These are phyloP conservation scores for Pitta sordida DNA, from an alignment of 2,113 vertebrate genomes.

Conservation along the genomic window DNA sequence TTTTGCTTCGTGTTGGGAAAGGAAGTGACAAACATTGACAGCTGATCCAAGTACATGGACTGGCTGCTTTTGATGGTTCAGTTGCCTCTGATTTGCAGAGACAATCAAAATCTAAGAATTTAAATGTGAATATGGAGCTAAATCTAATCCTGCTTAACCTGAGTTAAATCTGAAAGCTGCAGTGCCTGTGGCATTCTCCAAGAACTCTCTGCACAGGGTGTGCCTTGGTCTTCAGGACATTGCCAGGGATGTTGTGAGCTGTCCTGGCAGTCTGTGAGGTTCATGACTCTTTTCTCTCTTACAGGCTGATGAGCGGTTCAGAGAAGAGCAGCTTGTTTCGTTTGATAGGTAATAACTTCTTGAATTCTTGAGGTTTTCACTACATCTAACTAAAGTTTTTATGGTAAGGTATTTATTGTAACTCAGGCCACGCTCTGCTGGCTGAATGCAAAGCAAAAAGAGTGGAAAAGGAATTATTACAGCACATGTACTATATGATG, in stretches of 20 bases:
- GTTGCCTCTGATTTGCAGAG: neutral
- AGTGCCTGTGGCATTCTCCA: neutral
- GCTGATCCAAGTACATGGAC: neutral
- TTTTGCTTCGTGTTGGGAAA: neutral
- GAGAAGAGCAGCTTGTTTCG: conserved; percentile 91
- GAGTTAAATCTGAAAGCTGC: neutral
- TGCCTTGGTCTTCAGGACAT: neutral
- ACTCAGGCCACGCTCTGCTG: neutral
- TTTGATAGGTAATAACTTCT: conserved; percentile 86
- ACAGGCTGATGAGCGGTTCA: conserved; percentile 83
- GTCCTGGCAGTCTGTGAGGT: neutral
- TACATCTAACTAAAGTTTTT: neutral
- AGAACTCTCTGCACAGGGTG: neutral
- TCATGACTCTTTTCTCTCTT: conserved; percentile 17
- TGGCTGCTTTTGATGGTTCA: neutral
- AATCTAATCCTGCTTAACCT: neutral
- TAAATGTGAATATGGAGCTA: neutral
- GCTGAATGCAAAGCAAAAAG: neutral
- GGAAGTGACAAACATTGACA: neutral
- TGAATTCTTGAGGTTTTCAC: neutral
- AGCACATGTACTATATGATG: neutral
- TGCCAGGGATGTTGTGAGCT: neutral
- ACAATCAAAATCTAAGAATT: neutral
- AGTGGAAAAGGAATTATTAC: neutral
- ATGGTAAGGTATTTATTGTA: neutral